Evolutionary conservation across 2,113 vertebrate species (phyloP), one percentile per base, ranked within the genome.

Genomic region (Catharus bicknelli): DNA sequence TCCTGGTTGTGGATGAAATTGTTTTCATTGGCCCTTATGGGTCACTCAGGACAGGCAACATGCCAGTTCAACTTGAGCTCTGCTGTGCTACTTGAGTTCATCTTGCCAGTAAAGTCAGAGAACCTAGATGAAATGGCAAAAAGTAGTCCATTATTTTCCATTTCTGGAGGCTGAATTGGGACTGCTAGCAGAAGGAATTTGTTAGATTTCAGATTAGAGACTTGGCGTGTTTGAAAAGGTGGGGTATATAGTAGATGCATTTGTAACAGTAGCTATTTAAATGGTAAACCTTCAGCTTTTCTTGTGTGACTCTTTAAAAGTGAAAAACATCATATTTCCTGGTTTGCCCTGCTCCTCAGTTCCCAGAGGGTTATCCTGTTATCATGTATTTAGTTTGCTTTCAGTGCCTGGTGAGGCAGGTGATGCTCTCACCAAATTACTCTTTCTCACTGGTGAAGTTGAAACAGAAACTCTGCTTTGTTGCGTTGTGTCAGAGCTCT

Each of bases 331-430:
- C 2, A 0, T 19, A 70, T 83, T 54, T 82, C 50, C 50, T 22
- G 20, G 13, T 29, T n/a, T 48, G 59, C 18, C 29, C 70, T 10
- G 21, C 48, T 50, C 47, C 55, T 40, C 3, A 0, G 25, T 64
- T 86, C 38, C 25, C 27, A 23, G 51, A 21, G 27, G 5, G 2
- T 51, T 42, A 26, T 48, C 34, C 42, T 45, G 22, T 25, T 3
- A 0, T 4, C 26, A 4, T 1, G 1, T 29, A n/a, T 18, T 38
- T 42, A 16, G 27, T 18, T 68, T 53, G 29, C 53, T 62, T n/a
- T 2, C 29, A 5, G 4, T 9, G 23, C 59, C 47, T 26, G 48
- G 8, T 22, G 51, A 3, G 7, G 13, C 2, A 5, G 22, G 29
- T 13, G 42, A 59, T 26, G n/a, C 10, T 76, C 72, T 76, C 1